phyloP scores from a whole-genome alignment of 2,113 vertebrate genomes.

The Candoia aspera region DNA sequence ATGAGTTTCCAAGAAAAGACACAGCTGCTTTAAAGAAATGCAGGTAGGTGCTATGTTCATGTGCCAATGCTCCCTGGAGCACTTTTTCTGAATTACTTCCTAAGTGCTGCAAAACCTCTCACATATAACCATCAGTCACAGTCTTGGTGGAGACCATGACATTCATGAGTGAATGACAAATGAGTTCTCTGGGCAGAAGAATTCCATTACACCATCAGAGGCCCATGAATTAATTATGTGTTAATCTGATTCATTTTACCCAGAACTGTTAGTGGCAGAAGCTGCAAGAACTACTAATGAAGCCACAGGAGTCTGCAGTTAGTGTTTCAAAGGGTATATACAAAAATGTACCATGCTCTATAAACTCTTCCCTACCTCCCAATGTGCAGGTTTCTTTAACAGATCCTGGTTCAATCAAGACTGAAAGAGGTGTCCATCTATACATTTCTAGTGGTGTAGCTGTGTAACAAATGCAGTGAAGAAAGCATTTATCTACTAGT shows the following conservation, averaged over 20 bases:
- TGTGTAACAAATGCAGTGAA: background rate
- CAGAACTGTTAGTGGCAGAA: slow-evolving; percentile 55
- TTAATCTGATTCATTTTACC: slow-evolving; percentile 62
- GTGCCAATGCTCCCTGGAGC: background rate
- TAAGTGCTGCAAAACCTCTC: slow-evolving; percentile 55
- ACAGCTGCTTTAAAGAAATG: background rate
- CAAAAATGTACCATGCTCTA: background rate
- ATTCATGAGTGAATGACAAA: slow-evolving; percentile 67
- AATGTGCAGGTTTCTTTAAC: background rate
- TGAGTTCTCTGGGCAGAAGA: slow-evolving; percentile 66
- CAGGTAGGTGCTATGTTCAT: background rate
- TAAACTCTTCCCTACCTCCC: background rate
- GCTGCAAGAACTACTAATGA: slow-evolving; percentile 43
- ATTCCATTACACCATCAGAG: slow-evolving; percentile 59
- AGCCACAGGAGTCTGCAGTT: background rate
- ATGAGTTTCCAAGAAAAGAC: background rate
- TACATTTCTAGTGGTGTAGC: background rate
- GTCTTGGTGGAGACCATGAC: slow-evolving; percentile 65
- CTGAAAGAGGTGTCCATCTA: background rate
- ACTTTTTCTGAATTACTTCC: slow-evolving; percentile 47
- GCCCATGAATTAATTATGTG: slow-evolving; percentile 65
- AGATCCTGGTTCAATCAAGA: background rate
- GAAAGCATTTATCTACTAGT: background rate
- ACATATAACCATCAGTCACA: slow-evolving; percentile 65
- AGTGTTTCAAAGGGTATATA: slow-evolving; percentile 9